Evolutionary conservation across 2,888 invertebrate genomes (phyloP).

Genomic region (Calameuta pallipes): DNA sequence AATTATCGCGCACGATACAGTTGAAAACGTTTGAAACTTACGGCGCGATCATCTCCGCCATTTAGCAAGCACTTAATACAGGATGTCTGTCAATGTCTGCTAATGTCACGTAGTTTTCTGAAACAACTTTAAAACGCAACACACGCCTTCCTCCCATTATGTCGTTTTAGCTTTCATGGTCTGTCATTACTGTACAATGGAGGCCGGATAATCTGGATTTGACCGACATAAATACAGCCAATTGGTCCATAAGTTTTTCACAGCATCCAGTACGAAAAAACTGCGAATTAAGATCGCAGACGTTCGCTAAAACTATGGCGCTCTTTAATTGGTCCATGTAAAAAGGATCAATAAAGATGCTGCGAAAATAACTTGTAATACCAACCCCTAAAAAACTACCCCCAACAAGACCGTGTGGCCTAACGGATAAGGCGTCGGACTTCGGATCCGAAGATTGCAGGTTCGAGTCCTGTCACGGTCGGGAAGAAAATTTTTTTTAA

Average conservation of each 20-base stretch:
- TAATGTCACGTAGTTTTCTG: constrained; percentile 53
- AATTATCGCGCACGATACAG: not conserved
- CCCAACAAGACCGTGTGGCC: constrained; percentile 71
- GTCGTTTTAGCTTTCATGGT: constrained; percentile 44
- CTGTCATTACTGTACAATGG: constrained; percentile 27
- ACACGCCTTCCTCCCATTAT: constrained; percentile 51
- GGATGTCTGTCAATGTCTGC: constrained; percentile 54
- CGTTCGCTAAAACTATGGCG: not conserved
- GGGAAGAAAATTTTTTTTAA: constrained; percentile 45
- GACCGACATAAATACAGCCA: constrained; percentile 13
- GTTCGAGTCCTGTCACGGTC: constrained; percentile 73
- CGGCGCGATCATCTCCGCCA: constrained; percentile 50
- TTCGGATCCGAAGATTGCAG: constrained; percentile 73
- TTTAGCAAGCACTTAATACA: constrained; percentile 56
- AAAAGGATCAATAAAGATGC: not conserved
- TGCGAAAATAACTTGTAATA: not conserved
- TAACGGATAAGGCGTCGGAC: constrained; percentile 78
- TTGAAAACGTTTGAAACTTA: constrained; percentile 11
- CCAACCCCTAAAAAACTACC: constrained; percentile 35
- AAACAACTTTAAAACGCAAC: constrained; percentile 29
- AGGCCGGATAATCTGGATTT: constrained; percentile 20
- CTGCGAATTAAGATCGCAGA: not conserved
- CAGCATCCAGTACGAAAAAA: not conserved
- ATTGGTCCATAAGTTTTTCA: not conserved
- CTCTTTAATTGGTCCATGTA: not conserved